Evolutionary conservation across 2,888 invertebrate genomes (phyloP).

Genomic region (Ectemnius lituratus): DNA sequence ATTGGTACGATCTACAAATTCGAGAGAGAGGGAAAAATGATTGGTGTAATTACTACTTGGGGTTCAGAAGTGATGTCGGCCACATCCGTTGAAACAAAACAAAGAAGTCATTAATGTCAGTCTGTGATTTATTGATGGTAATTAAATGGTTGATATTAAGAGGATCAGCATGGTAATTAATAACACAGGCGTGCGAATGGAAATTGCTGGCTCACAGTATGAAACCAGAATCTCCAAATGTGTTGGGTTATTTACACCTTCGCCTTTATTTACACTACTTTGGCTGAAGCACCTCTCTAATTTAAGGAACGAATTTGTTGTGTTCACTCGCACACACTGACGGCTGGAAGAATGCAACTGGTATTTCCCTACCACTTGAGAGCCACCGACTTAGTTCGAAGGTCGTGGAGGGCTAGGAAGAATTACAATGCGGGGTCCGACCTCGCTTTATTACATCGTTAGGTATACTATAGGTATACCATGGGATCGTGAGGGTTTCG

Average conservation of each 20-base stretch:
- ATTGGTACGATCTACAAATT: background rate
- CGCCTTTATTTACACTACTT: too few species aligned
- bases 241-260: too few species aligned
- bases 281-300: too few species aligned
- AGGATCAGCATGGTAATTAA: background rate
- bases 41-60: conserved; percentile 12
- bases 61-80: background rate
- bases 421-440: background rate
- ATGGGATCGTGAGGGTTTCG: background rate
- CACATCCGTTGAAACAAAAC: conserved; percentile 4
- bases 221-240: too few species aligned
- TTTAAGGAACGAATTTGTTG: too few species aligned
- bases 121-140: background rate
- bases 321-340: too few species aligned
- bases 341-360: too few species aligned
- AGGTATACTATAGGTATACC: conserved; percentile 5
- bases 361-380: too few species aligned
- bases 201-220: too few species aligned
- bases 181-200: background rate
- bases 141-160: conserved; percentile 8
- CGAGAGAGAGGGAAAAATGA: conserved; percentile 5
- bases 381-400: background rate
- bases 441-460: conserved; percentile 17
- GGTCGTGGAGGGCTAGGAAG: background rate
- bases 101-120: background rate